phyloP scores from a whole-genome alignment of 2,797 vertebrate species.

The Catharus ustulatus region DNA sequence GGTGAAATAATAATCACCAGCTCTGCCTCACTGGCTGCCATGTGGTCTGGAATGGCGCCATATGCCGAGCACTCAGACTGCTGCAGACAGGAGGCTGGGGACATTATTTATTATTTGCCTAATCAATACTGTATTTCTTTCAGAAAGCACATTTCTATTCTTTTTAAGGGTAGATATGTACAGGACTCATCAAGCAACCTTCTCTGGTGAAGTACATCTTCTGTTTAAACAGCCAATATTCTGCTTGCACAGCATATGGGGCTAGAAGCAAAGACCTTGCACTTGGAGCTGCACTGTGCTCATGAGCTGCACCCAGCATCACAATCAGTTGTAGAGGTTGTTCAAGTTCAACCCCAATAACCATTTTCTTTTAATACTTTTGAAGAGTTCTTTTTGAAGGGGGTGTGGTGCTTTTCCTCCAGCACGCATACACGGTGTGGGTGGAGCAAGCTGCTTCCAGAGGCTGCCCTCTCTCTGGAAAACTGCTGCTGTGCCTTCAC shows the following conservation, averaged over 20 bases:
- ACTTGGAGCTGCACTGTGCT: neutral
- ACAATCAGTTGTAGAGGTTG: neutral
- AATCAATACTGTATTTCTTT: neutral
- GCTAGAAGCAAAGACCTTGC: neutral
- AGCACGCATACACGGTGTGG: neutral
- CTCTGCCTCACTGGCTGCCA: slow-evolving; percentile 9
- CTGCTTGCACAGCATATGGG: neutral
- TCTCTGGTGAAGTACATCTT: neutral
- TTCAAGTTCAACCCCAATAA: neutral
- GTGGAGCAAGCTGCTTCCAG: neutral
- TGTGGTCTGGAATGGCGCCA: neutral
- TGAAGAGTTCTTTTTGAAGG: neutral
- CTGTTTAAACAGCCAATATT: neutral
- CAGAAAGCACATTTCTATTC: neutral
- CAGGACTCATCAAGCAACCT: neutral
- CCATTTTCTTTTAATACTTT: neutral
- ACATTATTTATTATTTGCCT: slow-evolving; percentile 22
- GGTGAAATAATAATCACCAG: slow-evolving; percentile 22
- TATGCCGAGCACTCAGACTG: neutral
- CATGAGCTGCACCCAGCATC: neutral
- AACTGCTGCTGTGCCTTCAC: neutral
- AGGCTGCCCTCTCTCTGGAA: neutral
- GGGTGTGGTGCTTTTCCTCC: neutral
- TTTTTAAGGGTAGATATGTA: neutral
- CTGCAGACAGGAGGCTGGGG: neutral